Percentiles rank a stretch among this genome's conserved stretches.
Conservation (phyloP, 2,888 invertebrate species). For the Uloborus plumipes region DNA sequence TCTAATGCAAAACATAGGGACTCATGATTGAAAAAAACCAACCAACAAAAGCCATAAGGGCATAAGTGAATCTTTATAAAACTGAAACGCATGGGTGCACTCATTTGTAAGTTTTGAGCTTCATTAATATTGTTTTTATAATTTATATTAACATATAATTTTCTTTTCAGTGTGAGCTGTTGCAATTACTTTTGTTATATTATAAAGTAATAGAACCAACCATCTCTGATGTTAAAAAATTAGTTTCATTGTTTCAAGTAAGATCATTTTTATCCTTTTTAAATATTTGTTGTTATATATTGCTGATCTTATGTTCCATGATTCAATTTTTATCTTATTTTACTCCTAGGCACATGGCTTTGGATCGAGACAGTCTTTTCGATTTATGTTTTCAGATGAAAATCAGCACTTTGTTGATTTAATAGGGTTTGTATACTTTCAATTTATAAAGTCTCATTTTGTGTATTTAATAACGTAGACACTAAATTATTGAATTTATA, state of each 20-base stretch:
- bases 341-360: constrained; percentile 52
- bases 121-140: too few relatives aligned
- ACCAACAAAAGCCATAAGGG: too few relatives aligned
- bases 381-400: constrained; percentile 31
- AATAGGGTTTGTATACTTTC: constrained; percentile 42
- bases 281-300: not conserved
- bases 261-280: constrained; percentile 12
- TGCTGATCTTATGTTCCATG: not conserved
- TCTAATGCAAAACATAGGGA: too few relatives aligned
- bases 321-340: not conserved
- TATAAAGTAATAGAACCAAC: constrained; percentile 70
- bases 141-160: too few relatives aligned
- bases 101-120: too few relatives aligned
- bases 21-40: too few relatives aligned
- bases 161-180: constrained; percentile 70
- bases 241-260: constrained; percentile 70
- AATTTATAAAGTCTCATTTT: too few relatives aligned
- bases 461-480: too few relatives aligned
- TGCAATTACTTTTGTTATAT: constrained; percentile 71
- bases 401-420: constrained; percentile 33
- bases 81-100: too few relatives aligned
- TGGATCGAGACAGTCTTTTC: constrained; percentile 47
- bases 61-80: too few relatives aligned
- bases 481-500: too few relatives aligned
- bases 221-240: constrained; percentile 67